A percentile compares a stretch with the other conserved stretches of the same genome.
phyloP scores from a whole-genome alignment of 2,888 invertebrate species.

The Mallateleia sp. region DNA sequence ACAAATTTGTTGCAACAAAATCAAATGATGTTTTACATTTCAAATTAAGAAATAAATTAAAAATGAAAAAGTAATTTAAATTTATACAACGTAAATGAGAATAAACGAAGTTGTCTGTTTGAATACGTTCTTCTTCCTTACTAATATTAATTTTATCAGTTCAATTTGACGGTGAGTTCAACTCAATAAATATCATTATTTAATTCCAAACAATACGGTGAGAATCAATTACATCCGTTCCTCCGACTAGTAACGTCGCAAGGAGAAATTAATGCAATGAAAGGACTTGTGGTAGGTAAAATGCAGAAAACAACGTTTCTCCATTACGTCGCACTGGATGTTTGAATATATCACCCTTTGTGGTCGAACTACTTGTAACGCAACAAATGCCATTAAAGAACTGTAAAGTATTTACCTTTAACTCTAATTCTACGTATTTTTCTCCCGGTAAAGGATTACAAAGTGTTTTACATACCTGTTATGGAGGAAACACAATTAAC shows the following conservation, averaged over 20 bases:
- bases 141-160: neutral
- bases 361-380: constrained; percentile 45
- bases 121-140: no score
- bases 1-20: no score
- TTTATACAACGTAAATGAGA: no score
- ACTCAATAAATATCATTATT: neutral
- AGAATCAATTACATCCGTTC: neutral
- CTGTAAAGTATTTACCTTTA: constrained; percentile 37
- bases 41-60: no score
- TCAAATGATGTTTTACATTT: no score
- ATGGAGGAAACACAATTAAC: constrained; percentile 5
- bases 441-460: constrained; percentile 1
- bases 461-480: constrained; percentile 1
- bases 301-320: constrained; percentile 66
- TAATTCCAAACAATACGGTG: neutral
- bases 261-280: constrained; percentile 40
- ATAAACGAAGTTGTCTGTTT: no score
- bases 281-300: constrained; percentile 25
- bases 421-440: constrained; percentile 4
- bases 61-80: no score
- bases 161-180: neutral
- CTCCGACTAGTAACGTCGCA: neutral
- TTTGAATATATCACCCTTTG: constrained; percentile 66
- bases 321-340: constrained; percentile 57
- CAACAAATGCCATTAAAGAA: constrained; percentile 35